Evolutionary conservation across 35 echinoderm and acorn worm genomes (phyloP).

Genomic region (Strongylocentrotus purpuratus): DNA sequence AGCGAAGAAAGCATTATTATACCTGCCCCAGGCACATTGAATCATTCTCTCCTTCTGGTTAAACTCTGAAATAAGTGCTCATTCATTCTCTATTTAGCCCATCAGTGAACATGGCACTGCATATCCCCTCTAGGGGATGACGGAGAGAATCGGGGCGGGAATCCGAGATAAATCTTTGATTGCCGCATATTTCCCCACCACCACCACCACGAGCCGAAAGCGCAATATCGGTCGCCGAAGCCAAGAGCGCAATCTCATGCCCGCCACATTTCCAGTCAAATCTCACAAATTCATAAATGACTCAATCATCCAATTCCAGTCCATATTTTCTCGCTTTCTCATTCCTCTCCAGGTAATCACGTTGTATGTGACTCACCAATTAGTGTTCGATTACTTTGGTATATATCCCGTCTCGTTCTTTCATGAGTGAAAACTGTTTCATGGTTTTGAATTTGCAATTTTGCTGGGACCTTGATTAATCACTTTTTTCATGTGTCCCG

Average conservation of each 20-base stretch:
- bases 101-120: not conserved
- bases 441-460: not conserved
- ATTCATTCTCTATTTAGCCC: not conserved
- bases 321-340: not conserved
- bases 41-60: not conserved
- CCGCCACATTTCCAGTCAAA: not conserved
- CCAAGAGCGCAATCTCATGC: not conserved
- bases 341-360: not conserved
- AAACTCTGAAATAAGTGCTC: not conserved
- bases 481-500: not conserved
- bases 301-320: slow-evolving; percentile 1
- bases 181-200: not conserved
- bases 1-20: not conserved
- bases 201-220: not conserved
- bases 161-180: not conserved
- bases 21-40: not conserved
- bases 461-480: not conserved
- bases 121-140: not conserved
- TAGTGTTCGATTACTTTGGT: not conserved
- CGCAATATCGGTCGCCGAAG: not conserved
- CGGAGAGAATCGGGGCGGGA: not conserved
- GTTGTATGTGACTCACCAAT: not conserved
- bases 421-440: not conserved
- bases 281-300: slow-evolving; percentile 5
- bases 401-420: not conserved